These are phyloP conservation scores for Illadopsis cleaveri DNA, from an alignment of 2,113 vertebrate species.

Conservation along the genomic window DNA sequence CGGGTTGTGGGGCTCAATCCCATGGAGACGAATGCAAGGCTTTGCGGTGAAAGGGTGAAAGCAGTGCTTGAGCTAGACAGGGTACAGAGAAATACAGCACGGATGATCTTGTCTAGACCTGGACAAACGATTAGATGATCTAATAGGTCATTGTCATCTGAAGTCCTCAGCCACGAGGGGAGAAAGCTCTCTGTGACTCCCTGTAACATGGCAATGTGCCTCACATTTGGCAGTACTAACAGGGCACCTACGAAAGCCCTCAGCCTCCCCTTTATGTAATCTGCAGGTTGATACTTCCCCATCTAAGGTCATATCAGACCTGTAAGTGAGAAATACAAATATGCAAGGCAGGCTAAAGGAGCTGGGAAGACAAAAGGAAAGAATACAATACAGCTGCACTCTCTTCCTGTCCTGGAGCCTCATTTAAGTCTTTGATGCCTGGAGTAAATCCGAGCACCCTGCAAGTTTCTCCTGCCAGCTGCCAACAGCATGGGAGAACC, in stretches of 20 bases:
- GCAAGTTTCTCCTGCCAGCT: not conserved
- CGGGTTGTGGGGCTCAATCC: not conserved
- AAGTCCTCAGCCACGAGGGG: not conserved
- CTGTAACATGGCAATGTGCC: not conserved
- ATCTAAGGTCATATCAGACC: not conserved
- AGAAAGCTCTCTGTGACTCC: not conserved
- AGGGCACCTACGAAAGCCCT: not conserved
- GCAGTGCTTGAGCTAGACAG: not conserved
- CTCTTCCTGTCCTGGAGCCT: not conserved
- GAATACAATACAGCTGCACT: not conserved
- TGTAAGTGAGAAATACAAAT: not conserved
- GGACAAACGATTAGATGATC: not conserved
- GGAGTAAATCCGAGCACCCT: not conserved
- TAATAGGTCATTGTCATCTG: conserved; percentile 26
- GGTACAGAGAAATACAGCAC: not conserved
- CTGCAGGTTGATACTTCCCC: not conserved
- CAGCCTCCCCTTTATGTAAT: not conserved
- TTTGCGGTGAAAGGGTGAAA: conserved; percentile 18
- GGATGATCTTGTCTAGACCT: not conserved
- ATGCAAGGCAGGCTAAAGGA: not conserved
- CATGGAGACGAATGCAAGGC: not conserved
- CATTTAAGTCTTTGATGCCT: not conserved
- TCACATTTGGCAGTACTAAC: not conserved
- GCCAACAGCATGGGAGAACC: not conserved
- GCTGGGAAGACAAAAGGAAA: not conserved